phyloP scores from a whole-genome alignment of 2,113 vertebrate species.

The Cephalophus harveyi region DNA sequence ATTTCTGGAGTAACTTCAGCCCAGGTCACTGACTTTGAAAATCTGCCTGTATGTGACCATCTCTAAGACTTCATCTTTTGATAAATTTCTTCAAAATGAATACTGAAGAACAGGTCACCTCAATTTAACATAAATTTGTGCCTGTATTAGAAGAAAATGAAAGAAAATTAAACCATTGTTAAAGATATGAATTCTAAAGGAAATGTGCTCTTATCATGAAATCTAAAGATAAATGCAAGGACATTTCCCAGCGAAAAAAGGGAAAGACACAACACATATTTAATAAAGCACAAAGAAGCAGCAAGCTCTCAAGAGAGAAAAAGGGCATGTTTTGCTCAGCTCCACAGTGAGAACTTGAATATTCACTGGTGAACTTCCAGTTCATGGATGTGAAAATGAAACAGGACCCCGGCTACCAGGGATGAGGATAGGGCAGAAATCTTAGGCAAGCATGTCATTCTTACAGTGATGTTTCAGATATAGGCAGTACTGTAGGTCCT shows the following conservation, averaged over 20 bases:
- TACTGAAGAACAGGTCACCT: neutral
- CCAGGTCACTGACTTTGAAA: neutral
- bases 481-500: neutral
- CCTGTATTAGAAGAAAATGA: neutral
- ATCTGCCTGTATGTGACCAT: neutral
- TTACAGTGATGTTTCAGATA: neutral
- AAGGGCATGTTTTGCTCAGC: neutral
- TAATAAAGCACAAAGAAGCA: conserved; percentile 2
- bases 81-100: conserved; percentile 5
- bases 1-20: neutral
- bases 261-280: neutral
- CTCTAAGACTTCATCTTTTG: neutral
- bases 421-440: neutral
- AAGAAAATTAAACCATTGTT: neutral
- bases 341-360: neutral
- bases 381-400: neutral
- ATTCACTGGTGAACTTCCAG: neutral
- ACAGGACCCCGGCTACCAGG: neutral
- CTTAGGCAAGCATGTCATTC: neutral
- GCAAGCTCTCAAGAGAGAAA: neutral
- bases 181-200: neutral
- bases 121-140: neutral
- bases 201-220: neutral
- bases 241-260: neutral
- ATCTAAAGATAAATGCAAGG: neutral